Conservation (phyloP, 2,888 invertebrate genomes). For the Drosophila testacea region DNA sequence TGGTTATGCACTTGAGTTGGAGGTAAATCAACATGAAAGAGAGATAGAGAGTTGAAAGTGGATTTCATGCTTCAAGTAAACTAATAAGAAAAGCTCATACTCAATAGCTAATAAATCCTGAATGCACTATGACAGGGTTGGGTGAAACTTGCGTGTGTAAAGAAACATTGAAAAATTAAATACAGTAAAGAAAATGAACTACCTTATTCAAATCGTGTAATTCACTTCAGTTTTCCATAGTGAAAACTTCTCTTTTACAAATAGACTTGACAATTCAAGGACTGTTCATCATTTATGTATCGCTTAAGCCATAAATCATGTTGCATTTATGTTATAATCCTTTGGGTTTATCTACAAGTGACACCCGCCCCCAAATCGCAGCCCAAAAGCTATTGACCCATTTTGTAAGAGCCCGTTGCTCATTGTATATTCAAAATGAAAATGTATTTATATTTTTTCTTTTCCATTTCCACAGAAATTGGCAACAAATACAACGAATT, state of each 20-base stretch:
- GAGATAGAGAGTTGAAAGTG: conserved; percentile 7
- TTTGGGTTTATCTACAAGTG: background rate
- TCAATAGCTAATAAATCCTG: conserved; percentile 37
- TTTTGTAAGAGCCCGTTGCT: conserved; percentile 5
- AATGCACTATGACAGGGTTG: background rate
- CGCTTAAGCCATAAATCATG: conserved; percentile 21
- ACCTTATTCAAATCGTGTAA: conserved; percentile 5
- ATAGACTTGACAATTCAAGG: background rate
- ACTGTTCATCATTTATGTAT: conserved; percentile 2
- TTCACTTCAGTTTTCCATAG: background rate
- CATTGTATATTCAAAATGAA: conserved; percentile 14
- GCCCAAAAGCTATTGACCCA: conserved; percentile 27
- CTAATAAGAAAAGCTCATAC: conserved; percentile 26
- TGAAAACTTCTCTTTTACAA: background rate
- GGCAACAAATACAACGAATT: conserved; percentile 21
- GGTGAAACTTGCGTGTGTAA: conserved; percentile 4
- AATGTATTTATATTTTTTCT: conserved; percentile 18
- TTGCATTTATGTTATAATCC: conserved; percentile 6
- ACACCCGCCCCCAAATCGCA: background rate
- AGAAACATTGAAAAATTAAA: background rate
- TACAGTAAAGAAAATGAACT: background rate
- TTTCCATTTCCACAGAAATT: conserved; percentile 22
- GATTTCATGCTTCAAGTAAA: conserved; percentile 39
- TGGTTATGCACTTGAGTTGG: conserved; percentile 14
- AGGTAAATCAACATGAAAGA: conserved; percentile 26